phyloP scores from a whole-genome alignment of 2,797 vertebrate genomes.

The Lutjanus argentimaculatus region DNA sequence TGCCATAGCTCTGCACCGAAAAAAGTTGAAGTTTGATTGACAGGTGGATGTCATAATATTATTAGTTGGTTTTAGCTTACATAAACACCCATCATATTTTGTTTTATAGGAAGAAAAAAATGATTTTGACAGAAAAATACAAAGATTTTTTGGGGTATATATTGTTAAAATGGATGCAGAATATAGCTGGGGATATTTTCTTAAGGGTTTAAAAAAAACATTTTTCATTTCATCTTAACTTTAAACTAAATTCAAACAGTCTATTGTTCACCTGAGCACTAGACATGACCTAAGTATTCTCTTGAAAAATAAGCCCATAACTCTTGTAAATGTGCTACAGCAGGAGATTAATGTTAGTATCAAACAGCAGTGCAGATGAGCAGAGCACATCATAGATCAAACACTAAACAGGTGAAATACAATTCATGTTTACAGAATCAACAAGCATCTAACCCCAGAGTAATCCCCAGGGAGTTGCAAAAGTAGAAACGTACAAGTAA shows the following conservation, averaged over 20 bases:
- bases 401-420: conserved; percentile 48
- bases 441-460: conserved; percentile 64
- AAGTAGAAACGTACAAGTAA: conserved; percentile 33
- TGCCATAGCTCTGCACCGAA: no score
- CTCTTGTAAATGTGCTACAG: conserved; percentile 36
- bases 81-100: no score
- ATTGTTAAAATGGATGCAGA: no score
- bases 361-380: conserved; percentile 49
- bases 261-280: conserved; percentile 19
- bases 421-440: conserved; percentile 62
- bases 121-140: no score
- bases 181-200: no score
- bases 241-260: conserved; percentile 26
- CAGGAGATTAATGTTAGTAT: conserved; percentile 56
- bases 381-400: conserved; percentile 55
- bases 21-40: no score
- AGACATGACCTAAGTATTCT: conserved; percentile 27
- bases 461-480: conserved; percentile 55
- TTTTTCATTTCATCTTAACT: no score
- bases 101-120: no score
- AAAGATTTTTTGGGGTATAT: no score
- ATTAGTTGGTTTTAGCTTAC: no score
- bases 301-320: conserved; percentile 44
- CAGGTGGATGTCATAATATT: no score
- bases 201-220: no score